Base-by-base conservation (phyloP, 2,113 vertebrate genomes). In the Rhinolophus ferrumequinum region DNA sequence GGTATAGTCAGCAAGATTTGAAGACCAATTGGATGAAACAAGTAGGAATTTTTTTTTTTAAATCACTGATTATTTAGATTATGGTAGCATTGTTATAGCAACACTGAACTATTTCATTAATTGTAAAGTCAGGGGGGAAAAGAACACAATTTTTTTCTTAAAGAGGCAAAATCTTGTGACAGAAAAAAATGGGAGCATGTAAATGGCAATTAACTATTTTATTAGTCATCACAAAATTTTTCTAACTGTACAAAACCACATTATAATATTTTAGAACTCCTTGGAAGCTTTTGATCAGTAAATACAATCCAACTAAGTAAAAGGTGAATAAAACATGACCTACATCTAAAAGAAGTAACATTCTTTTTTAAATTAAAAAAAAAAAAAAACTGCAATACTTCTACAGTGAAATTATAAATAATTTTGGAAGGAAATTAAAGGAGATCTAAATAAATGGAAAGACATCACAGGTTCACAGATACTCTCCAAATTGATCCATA, bases 401-500 rank as follows among this genome's bases (percentile, higher is more conserved):
- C 21, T 64, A 72, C 10, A 56, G 16, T 54, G 41, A 92, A 90
- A 77, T 82, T 60, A 80, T 62, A 91, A 95, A 75, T 47, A 10
- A 26, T 18, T 75, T 14, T 85, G 21, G 22, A 64, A 83, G 93
- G 8, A 93, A 90, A 91, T 80, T 81, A 82, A 75, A 75, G 33
- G 16, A 50, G 11, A 83, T 76, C 19, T 75, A 82, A 94, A 75
- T 73, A 81, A 95, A 56, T 67, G 38, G n/a, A 92, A 94, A 83
- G 80, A 38, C 0, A 81, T 21, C 16, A 12, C 24, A 89, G 44
- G 33, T 50, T 86, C 44, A 62, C 33, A 83, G 33, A 85, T 28
- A 62, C 0, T 28, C 3, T 18, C 21, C n/a, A 88, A 88, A 83
- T 16, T 79, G 33, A 69, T 44, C 19, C 19, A 75, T 22, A 92